Percentiles rank a stretch among this genome's conserved stretches.
phyloP scores from a whole-genome alignment of 2,797 vertebrate species.

The Hephaestus fuliginosus region DNA sequence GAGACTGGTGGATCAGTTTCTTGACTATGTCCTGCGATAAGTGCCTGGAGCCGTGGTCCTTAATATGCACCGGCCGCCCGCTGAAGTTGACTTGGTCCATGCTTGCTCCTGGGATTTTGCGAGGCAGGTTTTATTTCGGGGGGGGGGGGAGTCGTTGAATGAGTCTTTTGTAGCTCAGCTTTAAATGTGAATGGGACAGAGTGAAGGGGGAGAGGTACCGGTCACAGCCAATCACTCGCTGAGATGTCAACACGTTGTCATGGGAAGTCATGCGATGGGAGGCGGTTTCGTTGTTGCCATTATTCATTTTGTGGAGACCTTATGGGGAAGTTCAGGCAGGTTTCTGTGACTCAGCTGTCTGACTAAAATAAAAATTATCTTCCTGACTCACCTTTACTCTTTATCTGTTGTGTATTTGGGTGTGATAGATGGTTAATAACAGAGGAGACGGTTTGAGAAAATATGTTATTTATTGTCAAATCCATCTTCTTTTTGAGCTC shows the following conservation, averaged over 20 bases:
- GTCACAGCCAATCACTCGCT: constrained; percentile 69
- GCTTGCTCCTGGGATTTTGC: constrained; percentile 2
- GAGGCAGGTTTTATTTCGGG: constrained; percentile 11
- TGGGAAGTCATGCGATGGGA: background rate
- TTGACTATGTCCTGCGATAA: constrained; percentile 51
- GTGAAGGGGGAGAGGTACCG: constrained; percentile 29
- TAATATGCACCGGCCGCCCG: constrained; percentile 10
- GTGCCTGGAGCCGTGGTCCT: constrained; percentile 14
- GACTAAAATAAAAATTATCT: background rate
- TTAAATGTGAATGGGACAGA: constrained; percentile 58
- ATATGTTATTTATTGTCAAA: constrained; percentile 59
- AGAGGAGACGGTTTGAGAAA: constrained; percentile 53
- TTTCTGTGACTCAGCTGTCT: background rate
- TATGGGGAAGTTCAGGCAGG: fast-evolving
- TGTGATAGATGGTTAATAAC: background rate
- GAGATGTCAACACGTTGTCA: constrained; percentile 30
- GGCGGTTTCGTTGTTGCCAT: constrained; percentile 1
- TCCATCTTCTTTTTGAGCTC: constrained; percentile 4
- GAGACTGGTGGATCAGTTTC: constrained; percentile 76
- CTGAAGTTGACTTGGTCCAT: constrained; percentile 63
- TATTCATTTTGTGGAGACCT: constrained; percentile 4
- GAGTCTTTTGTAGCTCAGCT: constrained; percentile 39
- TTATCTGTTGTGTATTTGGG: background rate
- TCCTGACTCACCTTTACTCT: background rate
- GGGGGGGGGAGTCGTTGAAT: constrained; percentile 4